Evolutionary conservation across 2,888 invertebrate species (phyloP).

Genomic region (Drosophila cracens): DNA sequence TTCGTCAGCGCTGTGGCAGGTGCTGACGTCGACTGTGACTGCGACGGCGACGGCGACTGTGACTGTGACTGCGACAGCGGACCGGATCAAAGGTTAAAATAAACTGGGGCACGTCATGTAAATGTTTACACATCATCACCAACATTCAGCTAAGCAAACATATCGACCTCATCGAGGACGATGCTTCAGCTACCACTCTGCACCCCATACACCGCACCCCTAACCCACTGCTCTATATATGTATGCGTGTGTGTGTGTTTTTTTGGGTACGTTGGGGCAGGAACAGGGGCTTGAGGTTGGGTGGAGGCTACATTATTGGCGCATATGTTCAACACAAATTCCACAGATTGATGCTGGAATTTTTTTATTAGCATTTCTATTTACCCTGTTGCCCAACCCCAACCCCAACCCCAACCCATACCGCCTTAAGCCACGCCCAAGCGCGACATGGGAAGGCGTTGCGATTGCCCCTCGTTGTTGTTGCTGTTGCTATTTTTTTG

Average conservation of each 20-base stretch:
- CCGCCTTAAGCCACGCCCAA: conserved; percentile 38
- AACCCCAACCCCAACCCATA: not conserved
- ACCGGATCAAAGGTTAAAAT: conserved; percentile 81
- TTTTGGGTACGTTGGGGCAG: not conserved
- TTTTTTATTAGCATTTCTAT: conserved; percentile 82
- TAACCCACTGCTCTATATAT: not conserved
- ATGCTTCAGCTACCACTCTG: conserved; percentile 15
- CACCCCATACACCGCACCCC: not conserved
- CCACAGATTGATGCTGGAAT: conserved; percentile 82
- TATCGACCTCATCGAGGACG: conserved; percentile 76
- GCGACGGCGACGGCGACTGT: conserved; percentile 8
- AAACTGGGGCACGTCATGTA: conserved; percentile 81
- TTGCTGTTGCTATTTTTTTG: conserved; percentile 10
- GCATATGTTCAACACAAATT: conserved; percentile 79
- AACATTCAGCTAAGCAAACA: conserved; percentile 82
- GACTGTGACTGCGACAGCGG: conserved; percentile 19
- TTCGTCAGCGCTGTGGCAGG: conserved; percentile 28
- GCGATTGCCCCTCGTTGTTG: conserved; percentile 1
- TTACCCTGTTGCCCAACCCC: conserved; percentile 46
- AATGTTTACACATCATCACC: conserved; percentile 81
- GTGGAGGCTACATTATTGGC: conserved; percentile 69
- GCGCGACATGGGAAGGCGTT: conserved; percentile 29
- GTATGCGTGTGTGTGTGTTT: conserved; percentile 10
- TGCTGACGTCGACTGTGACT: conserved; percentile 22
- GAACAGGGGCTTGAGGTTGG: not conserved